Conservation (phyloP, 2,113 vertebrate genomes). For the Bungarus multicinctus region DNA sequence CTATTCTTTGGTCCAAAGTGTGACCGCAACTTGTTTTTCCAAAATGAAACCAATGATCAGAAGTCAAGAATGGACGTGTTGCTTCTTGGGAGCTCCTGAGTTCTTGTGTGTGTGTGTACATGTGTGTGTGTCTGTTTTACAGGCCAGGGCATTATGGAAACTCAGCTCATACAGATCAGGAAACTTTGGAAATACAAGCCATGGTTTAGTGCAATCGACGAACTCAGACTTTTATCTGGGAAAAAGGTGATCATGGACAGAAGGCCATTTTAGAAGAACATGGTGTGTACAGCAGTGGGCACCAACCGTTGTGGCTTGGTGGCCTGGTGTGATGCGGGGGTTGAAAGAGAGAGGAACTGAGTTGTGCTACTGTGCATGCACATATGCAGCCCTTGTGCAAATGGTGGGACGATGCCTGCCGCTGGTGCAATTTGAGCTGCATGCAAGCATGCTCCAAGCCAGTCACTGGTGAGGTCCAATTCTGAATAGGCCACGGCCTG, state of each 20-base stretch:
- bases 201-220: not conserved
- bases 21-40: not conserved
- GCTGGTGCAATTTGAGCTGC: too few species aligned
- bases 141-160: not conserved
- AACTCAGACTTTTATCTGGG: not conserved
- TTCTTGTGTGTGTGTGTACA: not conserved
- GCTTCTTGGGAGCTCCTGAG: not conserved
- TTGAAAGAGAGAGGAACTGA: not conserved
- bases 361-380: accelerated
- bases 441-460: not conserved
- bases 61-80: not conserved
- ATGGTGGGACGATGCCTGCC: too few species aligned
- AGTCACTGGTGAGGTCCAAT: not conserved
- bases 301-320: not conserved
- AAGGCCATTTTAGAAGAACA: not conserved
- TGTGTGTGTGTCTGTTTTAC: not conserved
- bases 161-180: not conserved
- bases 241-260: not conserved
- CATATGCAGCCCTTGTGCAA: not conserved
- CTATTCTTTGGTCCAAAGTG: not conserved
- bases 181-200: not conserved
- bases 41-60: not conserved
- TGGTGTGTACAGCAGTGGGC: not conserved
- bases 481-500: not conserved
- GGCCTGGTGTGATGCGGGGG: too few species aligned